Evolutionary conservation across 2,888 invertebrate species (phyloP).

Genomic region (Phrixothrix hirtus): DNA sequence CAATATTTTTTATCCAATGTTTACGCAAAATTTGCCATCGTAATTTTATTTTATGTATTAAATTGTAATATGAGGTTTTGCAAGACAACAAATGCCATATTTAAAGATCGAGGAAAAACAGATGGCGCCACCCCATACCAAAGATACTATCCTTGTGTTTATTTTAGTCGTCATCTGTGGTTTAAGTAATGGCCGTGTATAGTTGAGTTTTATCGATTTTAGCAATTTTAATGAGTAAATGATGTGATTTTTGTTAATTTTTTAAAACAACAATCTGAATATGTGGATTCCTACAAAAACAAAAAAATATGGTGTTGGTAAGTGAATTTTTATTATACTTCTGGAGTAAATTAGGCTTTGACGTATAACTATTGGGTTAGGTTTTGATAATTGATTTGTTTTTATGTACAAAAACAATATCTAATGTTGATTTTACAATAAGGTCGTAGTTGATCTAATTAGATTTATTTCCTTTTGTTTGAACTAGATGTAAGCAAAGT

Average conservation of each 20-base stretch:
- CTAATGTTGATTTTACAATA: no score
- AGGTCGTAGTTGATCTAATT: no score
- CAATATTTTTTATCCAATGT: no score
- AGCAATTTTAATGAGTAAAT: constrained; percentile 42
- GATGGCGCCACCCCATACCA: not conserved
- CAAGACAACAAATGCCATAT: no score
- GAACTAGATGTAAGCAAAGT: no score
- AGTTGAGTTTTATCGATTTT: constrained; percentile 51
- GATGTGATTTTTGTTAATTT: constrained; percentile 17
- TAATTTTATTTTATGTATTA: no score
- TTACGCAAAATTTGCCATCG: no score
- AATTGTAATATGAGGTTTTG: no score
- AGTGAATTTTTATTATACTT: constrained; percentile 50
- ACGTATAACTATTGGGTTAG: constrained; percentile 30
- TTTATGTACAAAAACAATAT: constrained; percentile 13
- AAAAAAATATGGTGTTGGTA: constrained; percentile 76
- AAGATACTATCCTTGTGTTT: no score
- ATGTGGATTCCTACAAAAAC: constrained; percentile 78
- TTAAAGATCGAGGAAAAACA: no score
- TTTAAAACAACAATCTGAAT: constrained; percentile 34
- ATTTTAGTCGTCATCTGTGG: no score
- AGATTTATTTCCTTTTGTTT: no score
- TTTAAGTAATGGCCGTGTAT: constrained; percentile 45
- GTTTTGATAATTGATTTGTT: constrained; percentile 28
- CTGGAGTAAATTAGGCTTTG: constrained; percentile 10